These are phyloP conservation scores for Macrosoma leucophasiata DNA, from an alignment of 2,888 invertebrate genomes.

Conservation along the genomic window DNA sequence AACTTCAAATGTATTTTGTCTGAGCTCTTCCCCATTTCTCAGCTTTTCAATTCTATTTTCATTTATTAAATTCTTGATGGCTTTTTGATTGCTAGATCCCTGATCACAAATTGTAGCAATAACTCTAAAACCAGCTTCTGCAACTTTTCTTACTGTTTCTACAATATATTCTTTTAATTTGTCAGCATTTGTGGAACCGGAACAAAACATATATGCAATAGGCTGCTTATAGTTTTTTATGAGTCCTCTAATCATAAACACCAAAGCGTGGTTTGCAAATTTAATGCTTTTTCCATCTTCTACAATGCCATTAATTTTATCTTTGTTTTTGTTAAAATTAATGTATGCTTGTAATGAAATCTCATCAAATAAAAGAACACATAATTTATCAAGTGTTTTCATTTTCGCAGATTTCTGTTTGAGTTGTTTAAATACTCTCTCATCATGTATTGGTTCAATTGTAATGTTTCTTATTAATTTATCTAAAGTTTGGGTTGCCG, in stretches of 20 bases:
- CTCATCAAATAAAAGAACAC: constrained; percentile 6
- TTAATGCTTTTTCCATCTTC: background rate
- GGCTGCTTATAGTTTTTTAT: constrained; percentile 6
- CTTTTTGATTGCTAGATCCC: background rate
- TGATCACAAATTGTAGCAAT: background rate
- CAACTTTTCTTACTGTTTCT: background rate
- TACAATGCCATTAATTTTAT: constrained; percentile 1
- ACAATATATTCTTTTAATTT: background rate
- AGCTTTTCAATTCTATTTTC: constrained; percentile 3
- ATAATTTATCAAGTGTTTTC: background rate
- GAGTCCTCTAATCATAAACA: constrained; percentile 2
- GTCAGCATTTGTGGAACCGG: background rate
- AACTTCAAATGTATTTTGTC: constrained; percentile 3
- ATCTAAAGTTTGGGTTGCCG: background rate
- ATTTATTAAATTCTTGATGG: background rate
- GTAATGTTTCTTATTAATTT: constrained; percentile 1
- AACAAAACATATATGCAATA: background rate
- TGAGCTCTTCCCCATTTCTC: background rate
- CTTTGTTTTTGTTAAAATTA: background rate
- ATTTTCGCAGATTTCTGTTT: background rate
- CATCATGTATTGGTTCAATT: constrained; percentile 1
- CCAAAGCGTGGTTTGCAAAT: constrained; percentile 2
- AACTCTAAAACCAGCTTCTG: background rate
- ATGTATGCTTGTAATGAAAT: background rate
- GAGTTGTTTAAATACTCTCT: background rate